Evolutionary conservation across 1,140 invertebrate genomes (phyloP), one percentile per base, ranked within the genome.

Genomic region (Bombus terrestris): DNA sequence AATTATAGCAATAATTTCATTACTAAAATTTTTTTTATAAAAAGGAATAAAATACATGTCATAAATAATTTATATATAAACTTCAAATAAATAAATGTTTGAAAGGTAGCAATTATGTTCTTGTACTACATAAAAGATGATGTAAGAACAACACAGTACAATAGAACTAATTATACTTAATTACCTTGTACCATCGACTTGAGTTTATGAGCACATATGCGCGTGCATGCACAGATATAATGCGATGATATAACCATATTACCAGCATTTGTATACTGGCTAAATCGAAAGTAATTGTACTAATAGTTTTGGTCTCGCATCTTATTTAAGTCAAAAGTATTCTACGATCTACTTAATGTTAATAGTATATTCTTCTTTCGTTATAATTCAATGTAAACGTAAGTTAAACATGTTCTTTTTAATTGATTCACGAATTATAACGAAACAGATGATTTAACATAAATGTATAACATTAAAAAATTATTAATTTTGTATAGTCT

Each of bases 161-260:
- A 91, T 92, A 86, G 81, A 88, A 85, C 75, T 90, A 93, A 92
- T 93, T 92, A 91, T 89, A 87, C 88, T 91, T 86, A 91, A 92
- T 92, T 93, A 35, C 47, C 47, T 53, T 53, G 47, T 12, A 72
- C 10, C 32, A 73, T 86, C n/a, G 12, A 53, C 32, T 72, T 75
- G 32, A 32, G 13, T 43, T 66, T 73, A 39, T 41, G 12, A 72
- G 25, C 12, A 41, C 25, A 39, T 32, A 25, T 4, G 28, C 10
- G 12, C 28, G 18, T 25, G 25, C 28, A 72, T 15, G 4, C 39
- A n/a, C 13, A 41, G 28, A 73, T 73, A 73, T 28, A 72, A 72
- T 69, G 2, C 25, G 25, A 39, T 39, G 25, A 71, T 73, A 32
- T 32, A 32, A 47, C 28, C 9, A 43, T 43, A 22, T 43, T 47